Conservation (phyloP, 2,888 invertebrate genomes). For the Limnephilus marmoratus region DNA sequence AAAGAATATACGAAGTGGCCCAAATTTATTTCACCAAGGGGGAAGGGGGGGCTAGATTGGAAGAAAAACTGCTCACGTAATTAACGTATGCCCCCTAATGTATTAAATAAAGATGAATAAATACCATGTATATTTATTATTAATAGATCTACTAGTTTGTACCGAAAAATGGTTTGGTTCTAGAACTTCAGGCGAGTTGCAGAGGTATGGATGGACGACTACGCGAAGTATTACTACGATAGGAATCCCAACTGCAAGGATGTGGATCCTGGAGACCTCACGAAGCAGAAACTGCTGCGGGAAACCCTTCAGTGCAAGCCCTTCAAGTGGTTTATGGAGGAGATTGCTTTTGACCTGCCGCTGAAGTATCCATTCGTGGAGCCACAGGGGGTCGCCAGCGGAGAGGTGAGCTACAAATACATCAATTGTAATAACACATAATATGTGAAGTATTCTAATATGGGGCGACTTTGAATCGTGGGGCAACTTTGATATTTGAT, state of each 20-base stretch:
- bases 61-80: no score
- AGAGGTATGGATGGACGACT: constrained; percentile 99
- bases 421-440: neutral
- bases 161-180: constrained; percentile 75
- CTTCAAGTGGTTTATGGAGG: constrained; percentile 96
- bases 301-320: constrained; percentile 88
- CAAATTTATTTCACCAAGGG: no score
- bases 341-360: constrained; percentile 93
- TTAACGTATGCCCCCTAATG: no score
- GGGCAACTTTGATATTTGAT: no score
- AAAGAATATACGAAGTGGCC: no score
- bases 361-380: constrained; percentile 92
- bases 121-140: no score
- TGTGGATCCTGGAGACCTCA: constrained; percentile 89
- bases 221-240: constrained; percentile 89
- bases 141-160: neutral
- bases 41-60: no score
- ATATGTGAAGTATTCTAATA: neutral
- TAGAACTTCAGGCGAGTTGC: constrained; percentile 95
- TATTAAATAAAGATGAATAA: no score
- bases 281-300: constrained; percentile 85
- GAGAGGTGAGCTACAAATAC: constrained; percentile 77
- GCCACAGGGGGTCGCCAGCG: constrained; percentile 88
- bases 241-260: constrained; percentile 85
- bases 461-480: no score